Conservation (phyloP, 2,113 vertebrate genomes). For the Pleuronectes platessa region DNA sequence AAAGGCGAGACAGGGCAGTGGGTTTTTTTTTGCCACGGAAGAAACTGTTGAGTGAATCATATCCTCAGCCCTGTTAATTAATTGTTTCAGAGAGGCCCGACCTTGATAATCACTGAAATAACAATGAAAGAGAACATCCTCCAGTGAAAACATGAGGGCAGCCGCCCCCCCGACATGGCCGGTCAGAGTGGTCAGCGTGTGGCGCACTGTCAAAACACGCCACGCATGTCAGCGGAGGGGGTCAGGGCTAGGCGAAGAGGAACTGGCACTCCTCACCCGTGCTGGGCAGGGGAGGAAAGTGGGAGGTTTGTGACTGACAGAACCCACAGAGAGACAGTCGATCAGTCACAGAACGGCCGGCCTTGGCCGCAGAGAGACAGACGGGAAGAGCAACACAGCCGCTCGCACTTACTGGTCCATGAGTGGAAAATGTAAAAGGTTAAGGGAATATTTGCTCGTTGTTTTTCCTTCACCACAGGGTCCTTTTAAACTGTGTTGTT, state of each 20-base stretch:
- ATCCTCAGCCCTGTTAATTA: conserved; percentile 35
- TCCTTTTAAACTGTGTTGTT: conserved; percentile 11
- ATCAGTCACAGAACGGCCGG: conserved; percentile 35
- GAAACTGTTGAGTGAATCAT: conserved; percentile 18
- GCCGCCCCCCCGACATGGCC: conserved; percentile 46
- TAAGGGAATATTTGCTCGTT: conserved; percentile 33
- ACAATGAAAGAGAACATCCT: conserved; percentile 27
- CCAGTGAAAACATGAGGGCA: conserved; percentile 46
- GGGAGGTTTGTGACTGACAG: conserved; percentile 59
- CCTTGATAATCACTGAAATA: conserved; percentile 55
- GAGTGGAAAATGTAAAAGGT: conserved; percentile 57
- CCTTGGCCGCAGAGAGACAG: conserved; percentile 40
- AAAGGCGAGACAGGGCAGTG: neutral
- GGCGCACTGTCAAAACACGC: conserved; percentile 64
- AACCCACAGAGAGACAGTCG: conserved; percentile 52
- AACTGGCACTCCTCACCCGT: conserved; percentile 67
- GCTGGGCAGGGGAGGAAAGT: conserved; percentile 48
- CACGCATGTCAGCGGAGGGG: conserved; percentile 45
- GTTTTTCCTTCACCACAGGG: conserved; percentile 11
- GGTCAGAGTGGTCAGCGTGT: conserved; percentile 49
- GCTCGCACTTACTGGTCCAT: conserved; percentile 33
- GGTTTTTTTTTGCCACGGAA: neutral
- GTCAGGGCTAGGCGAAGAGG: conserved; percentile 63
- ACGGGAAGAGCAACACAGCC: conserved; percentile 18
- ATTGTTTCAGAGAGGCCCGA: conserved; percentile 22